Base-by-base conservation (phyloP, 2,113 vertebrate species). In the Hystrix cristata region DNA sequence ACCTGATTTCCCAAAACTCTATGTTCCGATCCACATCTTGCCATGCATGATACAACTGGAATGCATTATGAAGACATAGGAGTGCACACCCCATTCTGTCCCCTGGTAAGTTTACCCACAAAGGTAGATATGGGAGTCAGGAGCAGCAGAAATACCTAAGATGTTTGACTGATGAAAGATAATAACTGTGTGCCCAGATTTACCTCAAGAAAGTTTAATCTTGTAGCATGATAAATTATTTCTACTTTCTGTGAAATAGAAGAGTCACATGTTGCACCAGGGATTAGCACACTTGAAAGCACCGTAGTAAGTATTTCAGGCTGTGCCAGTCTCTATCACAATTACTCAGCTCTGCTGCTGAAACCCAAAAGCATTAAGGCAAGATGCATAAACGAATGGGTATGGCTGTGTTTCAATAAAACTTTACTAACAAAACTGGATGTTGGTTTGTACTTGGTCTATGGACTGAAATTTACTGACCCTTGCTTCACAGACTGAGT, bases 341-440 rank as follows among this genome's bases (percentile, higher is more conserved):
- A 25, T 13, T 13, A 8, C 71, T 38, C 38, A 38, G 0, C 14
- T 69, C 19, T 12, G 8, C 4, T n/a, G 25, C 6, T 23, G 18
- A 15, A 65, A n/a, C 23, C 25, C 9, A 21, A 38, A 67, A 57
- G 16, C 29, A 43, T 8, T 31, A 67, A 31, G 0, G 55, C 34
- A 25, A 18, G 2, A 9, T 8, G 19, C 0, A 1, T 3, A 29
- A 59, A 59, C 34, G 60, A 59, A 34, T 23, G 1, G 0, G 0
- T 5, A 29, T n/a, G 59, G 38, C 31, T 71, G 1, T n/a, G 71
- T 48, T 34, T 71, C 23, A 60, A 29, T 80, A 38, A 72, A 93
- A 60, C 19, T 74, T 48, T 65, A 79, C 88, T 60, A 21, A 76
- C 11, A 23, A 14, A 83, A 46, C 12, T 3, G 65, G 27, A 14